Conservation (phyloP, 1,140 invertebrate genomes). For the Panagrolaimus sp. region DNA sequence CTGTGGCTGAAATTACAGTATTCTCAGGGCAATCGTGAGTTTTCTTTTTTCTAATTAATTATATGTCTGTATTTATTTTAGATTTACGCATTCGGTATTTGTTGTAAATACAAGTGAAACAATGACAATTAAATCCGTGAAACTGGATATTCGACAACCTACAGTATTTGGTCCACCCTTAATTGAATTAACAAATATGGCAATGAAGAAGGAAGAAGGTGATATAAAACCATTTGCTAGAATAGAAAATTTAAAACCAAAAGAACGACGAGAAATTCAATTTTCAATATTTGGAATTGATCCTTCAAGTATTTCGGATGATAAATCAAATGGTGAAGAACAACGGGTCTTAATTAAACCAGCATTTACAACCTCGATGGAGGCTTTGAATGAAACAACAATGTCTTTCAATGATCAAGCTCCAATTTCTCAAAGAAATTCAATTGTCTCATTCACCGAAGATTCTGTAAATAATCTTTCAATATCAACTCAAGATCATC, state of each 20-base stretch:
- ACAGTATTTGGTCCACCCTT: conserved; percentile 42
- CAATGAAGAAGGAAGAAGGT: not conserved
- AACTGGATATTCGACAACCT: conserved; percentile 51
- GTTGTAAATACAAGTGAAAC: conserved; percentile 39
- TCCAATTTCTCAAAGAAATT: not conserved
- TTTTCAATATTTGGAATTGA: conserved; percentile 59
- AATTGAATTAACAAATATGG: conserved; percentile 26
- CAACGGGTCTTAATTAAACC: conserved; percentile 17
- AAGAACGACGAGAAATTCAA: conserved; percentile 38
- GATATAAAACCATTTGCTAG: not conserved
- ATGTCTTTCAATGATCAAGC: not conserved
- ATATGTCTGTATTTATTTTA: conserved; percentile 20
- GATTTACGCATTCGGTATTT: conserved; percentile 49
- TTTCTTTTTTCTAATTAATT: not conserved
- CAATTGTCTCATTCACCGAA: not conserved
- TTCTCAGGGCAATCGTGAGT: conserved; percentile 54
- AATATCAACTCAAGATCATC: conserved; percentile 23
- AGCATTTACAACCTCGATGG: not conserved
- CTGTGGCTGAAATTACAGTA: conserved; percentile 49
- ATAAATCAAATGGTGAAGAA: conserved; percentile 30
- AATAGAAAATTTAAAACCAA: conserved; percentile 27
- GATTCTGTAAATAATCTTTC: not conserved
- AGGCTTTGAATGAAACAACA: conserved; percentile 14
- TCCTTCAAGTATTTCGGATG: conserved; percentile 39
- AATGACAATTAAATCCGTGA: conserved; percentile 43